Percentiles rank a stretch among this genome's conserved stretches.
Evolutionary conservation across 2,113 vertebrate species (phyloP).

Genomic region (Zosterops japonicus): DNA sequence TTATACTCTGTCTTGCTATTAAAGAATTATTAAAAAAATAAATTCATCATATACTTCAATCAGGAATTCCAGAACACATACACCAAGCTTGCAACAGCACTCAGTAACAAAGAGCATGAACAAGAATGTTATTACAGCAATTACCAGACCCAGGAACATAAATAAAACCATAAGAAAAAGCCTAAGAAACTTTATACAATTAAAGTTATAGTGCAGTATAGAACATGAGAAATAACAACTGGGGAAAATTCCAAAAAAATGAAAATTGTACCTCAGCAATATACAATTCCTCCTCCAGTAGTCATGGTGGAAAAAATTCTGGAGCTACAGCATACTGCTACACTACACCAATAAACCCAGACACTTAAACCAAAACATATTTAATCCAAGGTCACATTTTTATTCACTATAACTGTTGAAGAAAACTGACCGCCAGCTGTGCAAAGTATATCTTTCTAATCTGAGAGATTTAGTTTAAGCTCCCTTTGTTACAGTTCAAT

Average conservation of each 20-base stretch:
- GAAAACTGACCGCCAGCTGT: neutral
- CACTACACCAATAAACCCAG: neutral
- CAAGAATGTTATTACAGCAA: neutral
- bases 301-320: neutral
- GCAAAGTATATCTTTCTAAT: neutral
- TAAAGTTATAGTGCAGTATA: neutral
- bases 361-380: neutral
- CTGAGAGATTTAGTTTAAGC: neutral
- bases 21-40: neutral
- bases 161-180: neutral
- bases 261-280: neutral
- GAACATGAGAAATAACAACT: neutral
- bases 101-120: neutral
- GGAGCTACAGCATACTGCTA: neutral
- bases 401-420: neutral
- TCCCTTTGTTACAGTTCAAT: neutral
- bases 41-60: neutral
- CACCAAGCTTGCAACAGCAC: neutral
- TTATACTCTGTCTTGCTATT: neutral
- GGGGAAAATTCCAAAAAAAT: neutral
- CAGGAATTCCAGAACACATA: neutral
- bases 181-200: neutral
- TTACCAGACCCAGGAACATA: neutral
- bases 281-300: neutral
- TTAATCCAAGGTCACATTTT: neutral